Evolutionary conservation across 2,797 vertebrate species (phyloP), one percentile per base, ranked within the genome.

Genomic region (Alectoris magna): DNA sequence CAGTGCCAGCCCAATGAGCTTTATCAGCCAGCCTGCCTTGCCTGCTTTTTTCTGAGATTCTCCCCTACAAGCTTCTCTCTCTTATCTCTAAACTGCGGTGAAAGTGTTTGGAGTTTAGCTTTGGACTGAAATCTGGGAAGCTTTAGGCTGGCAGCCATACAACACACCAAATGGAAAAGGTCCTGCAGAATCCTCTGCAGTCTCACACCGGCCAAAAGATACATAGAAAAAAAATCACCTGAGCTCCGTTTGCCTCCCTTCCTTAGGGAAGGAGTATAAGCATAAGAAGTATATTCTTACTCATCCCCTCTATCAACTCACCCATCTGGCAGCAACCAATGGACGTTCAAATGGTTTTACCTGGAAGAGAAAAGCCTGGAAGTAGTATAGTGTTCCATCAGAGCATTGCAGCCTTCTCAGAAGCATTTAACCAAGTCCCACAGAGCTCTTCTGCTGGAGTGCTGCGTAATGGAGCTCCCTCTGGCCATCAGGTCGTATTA

Each of bases 401-500:
- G 36, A 79, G 27, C 53, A 78, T 73, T 80, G 78, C 60, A 87
- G 46, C 59, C 46, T 72, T 16, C 39, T 84, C 73, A 74, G 85
- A 84, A 91, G 73, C 34, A 36, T 73, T 91, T 84, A 81, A 76
- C 48, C 64, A 93, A 92, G 83, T 14, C 51, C 76, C 69, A 38
- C 58, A 72, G 49, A 73, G 59, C 56, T 58, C 77, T 75, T 90
- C 78, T 86, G 59, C 70, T 78, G n/a, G 31, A 60, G 55, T 26
- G 84, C 76, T 81, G 56, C 8, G 12, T 58, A 53, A 71, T 41
- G 64, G 71, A 94, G 77, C 88, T 96, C 90, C 85, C 68, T 94
- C 83, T 91, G 87, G 90, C 86, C 94, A 91, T 90, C 94, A 84
- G 94, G 91, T 93, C 83, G 70, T n/a, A 87, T 90, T 86, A 94